Evolutionary conservation across 2,888 invertebrate species (phyloP).

Genomic region (Cyaniris semiargus): DNA sequence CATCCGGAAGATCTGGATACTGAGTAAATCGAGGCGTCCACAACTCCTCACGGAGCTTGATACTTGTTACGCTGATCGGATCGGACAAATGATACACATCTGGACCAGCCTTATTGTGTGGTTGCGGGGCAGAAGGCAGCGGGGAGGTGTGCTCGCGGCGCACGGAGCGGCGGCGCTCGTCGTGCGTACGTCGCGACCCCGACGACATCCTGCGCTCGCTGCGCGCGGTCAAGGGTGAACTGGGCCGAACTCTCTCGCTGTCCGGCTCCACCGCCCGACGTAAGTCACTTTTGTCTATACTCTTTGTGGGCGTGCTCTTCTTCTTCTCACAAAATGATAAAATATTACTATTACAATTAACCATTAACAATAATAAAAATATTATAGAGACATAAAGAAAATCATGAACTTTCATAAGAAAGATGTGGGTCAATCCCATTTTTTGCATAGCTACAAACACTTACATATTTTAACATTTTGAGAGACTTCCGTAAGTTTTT

Average conservation of each 20-base stretch:
- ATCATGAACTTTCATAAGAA: too few relatives aligned
- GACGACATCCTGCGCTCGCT: conserved; percentile 91
- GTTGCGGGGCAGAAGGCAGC: conserved; percentile 48
- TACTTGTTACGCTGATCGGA: background rate
- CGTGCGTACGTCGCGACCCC: conserved; percentile 90
- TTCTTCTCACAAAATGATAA: conserved; percentile 10
- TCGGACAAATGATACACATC: background rate
- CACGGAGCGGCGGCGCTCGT: conserved; percentile 87
- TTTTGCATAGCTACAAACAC: too few relatives aligned
- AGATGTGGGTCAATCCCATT: too few relatives aligned
- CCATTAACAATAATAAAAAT: background rate
- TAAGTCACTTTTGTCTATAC: conserved; percentile 73
- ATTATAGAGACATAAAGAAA: too few relatives aligned
- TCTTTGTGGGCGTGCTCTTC: background rate
- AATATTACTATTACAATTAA: background rate
- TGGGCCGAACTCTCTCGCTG: conserved; percentile 90
- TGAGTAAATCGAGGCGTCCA: too few relatives aligned
- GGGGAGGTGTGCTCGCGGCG: conserved; percentile 66
- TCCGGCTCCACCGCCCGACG: conserved; percentile 86
- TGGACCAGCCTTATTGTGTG: background rate
- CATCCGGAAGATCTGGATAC: background rate
- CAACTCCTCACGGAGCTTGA: too few relatives aligned
- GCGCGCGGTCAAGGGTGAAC: conserved; percentile 90
- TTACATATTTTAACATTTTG: conserved; percentile 12
- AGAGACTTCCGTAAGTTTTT: background rate